A percentile compares a stretch with the other conserved stretches of the same genome.
Conservation (phyloP, 2,888 invertebrate genomes). For the Hydriomena furcata region DNA sequence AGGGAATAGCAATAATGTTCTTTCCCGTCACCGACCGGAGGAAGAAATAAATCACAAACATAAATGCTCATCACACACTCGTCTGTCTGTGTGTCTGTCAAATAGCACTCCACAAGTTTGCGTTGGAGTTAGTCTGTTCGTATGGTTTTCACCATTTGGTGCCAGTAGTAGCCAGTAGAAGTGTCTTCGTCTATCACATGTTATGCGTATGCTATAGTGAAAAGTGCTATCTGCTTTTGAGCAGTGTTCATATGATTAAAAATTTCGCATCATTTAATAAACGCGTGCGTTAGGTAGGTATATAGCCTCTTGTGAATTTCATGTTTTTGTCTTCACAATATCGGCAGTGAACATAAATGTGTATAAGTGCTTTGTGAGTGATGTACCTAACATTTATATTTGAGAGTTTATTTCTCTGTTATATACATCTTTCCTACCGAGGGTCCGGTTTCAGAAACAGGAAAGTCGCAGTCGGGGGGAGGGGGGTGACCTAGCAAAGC, state of each 20-base stretch:
- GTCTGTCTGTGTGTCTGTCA: conserved; percentile 56
- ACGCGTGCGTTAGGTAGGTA: conserved; percentile 77
- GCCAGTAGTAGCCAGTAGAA: conserved; percentile 51
- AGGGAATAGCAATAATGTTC: conserved; percentile 87
- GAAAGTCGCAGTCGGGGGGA: conserved; percentile 74
- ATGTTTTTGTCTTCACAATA: conserved; percentile 42
- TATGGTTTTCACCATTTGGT: conserved; percentile 35
- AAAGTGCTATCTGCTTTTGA: conserved; percentile 74
- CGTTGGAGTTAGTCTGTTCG: conserved; percentile 33
- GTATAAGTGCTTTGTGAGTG: conserved; percentile 79
- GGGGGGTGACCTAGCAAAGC: conserved; percentile 64
- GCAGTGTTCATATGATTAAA: conserved; percentile 74
- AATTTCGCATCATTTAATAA: conserved; percentile 60
- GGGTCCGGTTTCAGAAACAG: conserved; percentile 80
- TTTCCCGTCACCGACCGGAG: conserved; percentile 86
- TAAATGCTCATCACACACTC: conserved; percentile 63
- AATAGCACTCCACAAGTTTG: conserved; percentile 36
- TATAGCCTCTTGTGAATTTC: conserved; percentile 58
- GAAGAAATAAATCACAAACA: conserved; percentile 69
- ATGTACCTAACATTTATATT: conserved; percentile 81
- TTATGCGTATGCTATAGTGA: conserved; percentile 73
- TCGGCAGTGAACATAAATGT: conserved; percentile 65
- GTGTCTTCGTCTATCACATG: conserved; percentile 63
- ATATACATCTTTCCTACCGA: conserved; percentile 72
- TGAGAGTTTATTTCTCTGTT: conserved; percentile 73